Conservation (phyloP, 92 coral and sea anemone genomes). For the Paramuricea clavata region DNA sequence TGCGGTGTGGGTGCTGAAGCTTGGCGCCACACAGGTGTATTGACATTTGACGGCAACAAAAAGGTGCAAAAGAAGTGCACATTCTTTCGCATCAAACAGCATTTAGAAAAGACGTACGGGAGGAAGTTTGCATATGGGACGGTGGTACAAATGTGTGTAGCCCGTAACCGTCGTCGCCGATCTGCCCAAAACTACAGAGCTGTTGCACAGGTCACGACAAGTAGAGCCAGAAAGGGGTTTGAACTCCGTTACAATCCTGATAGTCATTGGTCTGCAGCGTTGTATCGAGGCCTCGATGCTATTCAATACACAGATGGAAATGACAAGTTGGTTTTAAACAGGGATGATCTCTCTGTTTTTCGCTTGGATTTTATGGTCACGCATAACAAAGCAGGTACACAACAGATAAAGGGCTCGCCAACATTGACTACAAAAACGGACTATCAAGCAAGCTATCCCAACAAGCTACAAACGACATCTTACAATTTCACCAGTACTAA, state of each 20-base stretch:
- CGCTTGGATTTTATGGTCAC: slow-evolving; percentile 47
- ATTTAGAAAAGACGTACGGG: neutral
- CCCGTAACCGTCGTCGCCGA: neutral
- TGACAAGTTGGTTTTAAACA: slow-evolving; percentile 9
- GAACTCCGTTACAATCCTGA: slow-evolving; percentile 46
- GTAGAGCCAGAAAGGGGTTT: neutral
- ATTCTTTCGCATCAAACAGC: neutral
- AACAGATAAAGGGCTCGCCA: slow-evolving; percentile 10
- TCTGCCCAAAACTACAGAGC: neutral
- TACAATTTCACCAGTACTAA: slow-evolving; percentile 45
- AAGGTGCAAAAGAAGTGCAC: slow-evolving; percentile 18
- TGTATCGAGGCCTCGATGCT: slow-evolving; percentile 31
- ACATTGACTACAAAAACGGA: slow-evolving; percentile 48
- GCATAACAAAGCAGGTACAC: neutral
- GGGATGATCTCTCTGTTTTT: slow-evolving; percentile 37
- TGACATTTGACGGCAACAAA: slow-evolving; percentile 26
- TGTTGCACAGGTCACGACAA: neutral
- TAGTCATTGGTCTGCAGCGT: slow-evolving; percentile 58
- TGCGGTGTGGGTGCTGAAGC: slow-evolving; percentile 19
- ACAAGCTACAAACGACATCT: slow-evolving; percentile 53
- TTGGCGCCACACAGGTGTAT: slow-evolving; percentile 28
- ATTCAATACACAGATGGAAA: slow-evolving; percentile 45
- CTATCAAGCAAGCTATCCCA: slow-evolving; percentile 24
- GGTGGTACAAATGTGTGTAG: neutral
- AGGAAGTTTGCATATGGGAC: neutral